A percentile compares a stretch with the other conserved stretches of the same genome.
These are phyloP conservation scores for Branchipolynoe longqiensis DNA, from an alignment of 2,888 invertebrate genomes.

Conservation along the genomic window DNA sequence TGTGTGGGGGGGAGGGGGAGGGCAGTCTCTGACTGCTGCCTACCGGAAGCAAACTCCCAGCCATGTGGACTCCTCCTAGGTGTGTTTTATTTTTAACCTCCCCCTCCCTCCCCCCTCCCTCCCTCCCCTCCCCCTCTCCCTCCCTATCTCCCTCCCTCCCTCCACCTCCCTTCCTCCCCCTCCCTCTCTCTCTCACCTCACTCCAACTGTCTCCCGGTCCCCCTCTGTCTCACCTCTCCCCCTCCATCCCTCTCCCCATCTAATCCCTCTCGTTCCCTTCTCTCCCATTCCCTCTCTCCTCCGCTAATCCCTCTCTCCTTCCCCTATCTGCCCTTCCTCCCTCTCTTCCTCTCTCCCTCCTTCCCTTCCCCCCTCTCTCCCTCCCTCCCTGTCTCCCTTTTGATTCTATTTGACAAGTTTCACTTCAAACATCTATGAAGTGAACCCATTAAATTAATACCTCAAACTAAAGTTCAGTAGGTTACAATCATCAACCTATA, in stretches of 20 bases:
- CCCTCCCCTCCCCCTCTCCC: not conserved
- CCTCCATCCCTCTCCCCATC: not conserved
- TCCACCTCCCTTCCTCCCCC: not conserved
- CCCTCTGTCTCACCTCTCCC: not conserved
- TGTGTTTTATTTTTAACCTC: constrained; percentile 65
- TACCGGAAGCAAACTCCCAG: too few species aligned
- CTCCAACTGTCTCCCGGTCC: not conserved
- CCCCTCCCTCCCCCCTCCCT: constrained; percentile 16
- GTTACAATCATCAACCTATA: too few species aligned
- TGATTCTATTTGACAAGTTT: not conserved
- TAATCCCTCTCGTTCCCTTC: not conserved
- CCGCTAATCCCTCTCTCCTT: not conserved
- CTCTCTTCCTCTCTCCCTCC: not conserved
- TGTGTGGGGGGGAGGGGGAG: too few species aligned
- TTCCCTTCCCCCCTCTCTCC: constrained; percentile 14
- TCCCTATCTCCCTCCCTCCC: not conserved
- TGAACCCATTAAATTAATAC: too few species aligned
- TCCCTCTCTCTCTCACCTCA: not conserved
- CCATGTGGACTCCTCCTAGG: constrained; percentile 86
- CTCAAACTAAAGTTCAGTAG: too few species aligned
- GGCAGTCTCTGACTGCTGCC: too few species aligned
- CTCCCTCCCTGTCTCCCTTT: not conserved
- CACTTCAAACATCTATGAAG: too few species aligned
- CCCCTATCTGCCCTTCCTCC: constrained; percentile 3
- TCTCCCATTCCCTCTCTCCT: not conserved